These are phyloP conservation scores for Heliconius erato DNA, from an alignment of 2,888 invertebrate species.

Conservation along the genomic window DNA sequence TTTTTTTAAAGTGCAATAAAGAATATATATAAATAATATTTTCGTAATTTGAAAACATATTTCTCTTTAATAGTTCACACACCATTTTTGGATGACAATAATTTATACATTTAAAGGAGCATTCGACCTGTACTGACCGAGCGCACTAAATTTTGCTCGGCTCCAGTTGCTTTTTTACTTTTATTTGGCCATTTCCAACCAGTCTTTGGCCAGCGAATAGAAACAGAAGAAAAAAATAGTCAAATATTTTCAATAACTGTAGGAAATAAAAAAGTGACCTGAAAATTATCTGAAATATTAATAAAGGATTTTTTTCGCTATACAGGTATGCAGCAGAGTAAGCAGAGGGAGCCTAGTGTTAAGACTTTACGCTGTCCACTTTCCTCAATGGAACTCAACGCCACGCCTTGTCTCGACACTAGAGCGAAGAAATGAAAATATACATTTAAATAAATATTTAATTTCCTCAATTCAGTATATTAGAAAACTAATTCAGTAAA, in stretches of 20 bases:
- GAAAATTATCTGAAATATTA: background rate
- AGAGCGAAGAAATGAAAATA: too few relatives aligned
- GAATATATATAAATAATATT: background rate
- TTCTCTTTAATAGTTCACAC: conserved; percentile 20
- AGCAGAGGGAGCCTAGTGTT: too few relatives aligned
- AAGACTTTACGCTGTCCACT: too few relatives aligned
- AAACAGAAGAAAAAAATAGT: conserved; percentile 27
- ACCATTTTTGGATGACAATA: conserved; percentile 21
- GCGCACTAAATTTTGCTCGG: conserved; percentile 47
- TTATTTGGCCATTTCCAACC: conserved; percentile 32
- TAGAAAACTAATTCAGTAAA: too few relatives aligned
- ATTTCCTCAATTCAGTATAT: too few relatives aligned
- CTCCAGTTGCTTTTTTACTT: conserved; percentile 40
- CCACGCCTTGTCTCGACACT: too few relatives aligned
- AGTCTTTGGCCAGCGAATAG: conserved; percentile 37
- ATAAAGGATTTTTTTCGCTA: background rate
- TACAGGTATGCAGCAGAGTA: too few relatives aligned
- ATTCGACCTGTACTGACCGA: conserved; percentile 40
- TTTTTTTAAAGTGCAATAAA: too few relatives aligned
- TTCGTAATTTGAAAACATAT: background rate
- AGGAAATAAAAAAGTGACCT: background rate
- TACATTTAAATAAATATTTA: too few relatives aligned
- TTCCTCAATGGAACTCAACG: too few relatives aligned
- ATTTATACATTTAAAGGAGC: conserved; percentile 38
- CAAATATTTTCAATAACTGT: conserved; percentile 10